Conservation (phyloP, 2,797 vertebrate species). For the Macropus fuliginosus region DNA sequence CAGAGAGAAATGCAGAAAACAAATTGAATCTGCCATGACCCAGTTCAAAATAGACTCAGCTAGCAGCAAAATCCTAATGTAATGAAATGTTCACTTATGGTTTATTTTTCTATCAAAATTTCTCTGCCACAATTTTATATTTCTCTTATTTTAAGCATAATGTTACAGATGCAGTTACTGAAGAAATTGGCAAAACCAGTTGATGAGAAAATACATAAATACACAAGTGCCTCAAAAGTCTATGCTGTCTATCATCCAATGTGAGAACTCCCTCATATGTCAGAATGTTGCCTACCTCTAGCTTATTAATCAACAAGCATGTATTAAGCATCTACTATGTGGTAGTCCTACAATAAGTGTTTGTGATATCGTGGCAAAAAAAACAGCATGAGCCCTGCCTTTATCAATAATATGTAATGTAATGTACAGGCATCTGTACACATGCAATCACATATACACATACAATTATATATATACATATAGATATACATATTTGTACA, state of each 20-base stretch:
- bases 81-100: not conserved
- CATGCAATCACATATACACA: no score
- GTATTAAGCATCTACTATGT: not conserved
- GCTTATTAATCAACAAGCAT: not conserved
- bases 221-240: not conserved
- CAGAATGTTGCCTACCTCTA: not conserved
- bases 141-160: not conserved
- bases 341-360: not conserved
- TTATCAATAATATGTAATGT: not conserved
- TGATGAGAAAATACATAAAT: not conserved
- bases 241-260: not conserved
- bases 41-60: not conserved
- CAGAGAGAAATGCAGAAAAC: slow-evolving; percentile 1
- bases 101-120: not conserved
- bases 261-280: not conserved
- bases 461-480: no score
- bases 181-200: not conserved
- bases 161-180: not conserved
- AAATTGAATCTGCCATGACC: not conserved
- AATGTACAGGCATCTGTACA: no score
- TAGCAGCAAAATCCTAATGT: not conserved
- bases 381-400: not conserved
- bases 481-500: no score
- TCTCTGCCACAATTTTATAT: not conserved
- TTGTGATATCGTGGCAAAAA: not conserved